Evolutionary conservation across 2,113 vertebrate species (phyloP).

Genomic region (Eclectus roratus): DNA sequence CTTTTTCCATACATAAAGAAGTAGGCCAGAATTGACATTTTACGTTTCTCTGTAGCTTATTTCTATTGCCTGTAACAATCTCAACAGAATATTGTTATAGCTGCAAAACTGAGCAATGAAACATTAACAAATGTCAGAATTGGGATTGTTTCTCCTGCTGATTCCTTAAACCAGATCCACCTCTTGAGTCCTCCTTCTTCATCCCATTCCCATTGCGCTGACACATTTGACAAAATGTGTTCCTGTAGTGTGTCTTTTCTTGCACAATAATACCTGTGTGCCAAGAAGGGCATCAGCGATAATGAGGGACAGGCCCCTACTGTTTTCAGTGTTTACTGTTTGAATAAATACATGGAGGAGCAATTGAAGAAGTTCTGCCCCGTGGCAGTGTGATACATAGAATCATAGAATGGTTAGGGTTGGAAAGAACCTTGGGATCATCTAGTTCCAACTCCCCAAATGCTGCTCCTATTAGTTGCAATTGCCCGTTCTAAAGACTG

Average conservation of each 20-base stretch:
- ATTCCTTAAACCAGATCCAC: neutral
- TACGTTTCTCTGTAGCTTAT: neutral
- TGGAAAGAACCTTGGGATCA: neutral
- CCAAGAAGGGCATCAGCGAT: neutral
- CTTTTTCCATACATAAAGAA: neutral
- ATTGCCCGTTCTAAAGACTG: neutral
- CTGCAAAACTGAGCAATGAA: neutral
- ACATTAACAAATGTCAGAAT: neutral
- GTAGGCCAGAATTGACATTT: neutral
- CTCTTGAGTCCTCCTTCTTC: neutral
- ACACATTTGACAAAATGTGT: neutral
- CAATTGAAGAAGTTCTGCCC: neutral
- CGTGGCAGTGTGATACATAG: neutral
- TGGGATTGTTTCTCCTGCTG: neutral
- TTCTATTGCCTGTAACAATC: neutral
- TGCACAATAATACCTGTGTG: neutral
- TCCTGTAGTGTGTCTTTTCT: neutral
- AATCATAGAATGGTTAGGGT: neutral
- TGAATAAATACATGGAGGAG: neutral
- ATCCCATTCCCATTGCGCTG: neutral
- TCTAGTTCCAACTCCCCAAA: neutral
- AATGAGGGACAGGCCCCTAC: neutral
- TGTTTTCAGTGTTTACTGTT: conserved; percentile 18
- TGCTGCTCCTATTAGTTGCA: neutral
- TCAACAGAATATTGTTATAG: neutral